Evolutionary conservation across 2,888 invertebrate genomes (phyloP).

Genomic region (Melieria crassipennis): DNA sequence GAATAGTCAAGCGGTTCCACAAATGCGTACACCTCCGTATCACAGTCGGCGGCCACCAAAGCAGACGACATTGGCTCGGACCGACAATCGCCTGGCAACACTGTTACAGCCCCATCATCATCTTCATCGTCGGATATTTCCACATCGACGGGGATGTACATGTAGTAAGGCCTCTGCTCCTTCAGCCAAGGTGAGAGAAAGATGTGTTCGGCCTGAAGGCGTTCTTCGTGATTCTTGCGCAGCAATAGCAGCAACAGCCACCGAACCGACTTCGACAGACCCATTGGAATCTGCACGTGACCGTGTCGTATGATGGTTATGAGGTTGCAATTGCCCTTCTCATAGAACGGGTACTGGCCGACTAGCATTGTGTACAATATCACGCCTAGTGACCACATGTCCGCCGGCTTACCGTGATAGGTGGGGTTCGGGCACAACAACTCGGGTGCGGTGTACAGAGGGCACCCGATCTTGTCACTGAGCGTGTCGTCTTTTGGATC

Average conservation of each 20-base stretch:
- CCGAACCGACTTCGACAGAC: slow-evolving; percentile 56
- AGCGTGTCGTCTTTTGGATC: slow-evolving; percentile 59
- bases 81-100: not conserved
- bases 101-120: not conserved
- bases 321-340: slow-evolving; percentile 62
- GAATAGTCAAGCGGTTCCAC: slow-evolving; percentile 10
- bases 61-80: too few relatives aligned
- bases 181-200: slow-evolving; percentile 59
- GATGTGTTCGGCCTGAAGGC: slow-evolving; percentile 56
- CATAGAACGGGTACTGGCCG: slow-evolving; percentile 65
- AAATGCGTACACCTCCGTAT: not conserved
- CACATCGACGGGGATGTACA: slow-evolving; percentile 58
- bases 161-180: slow-evolving; percentile 56
- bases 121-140: slow-evolving; percentile 45
- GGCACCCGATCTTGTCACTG: slow-evolving; percentile 64
- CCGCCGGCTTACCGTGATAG: slow-evolving; percentile 63
- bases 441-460: slow-evolving; percentile 64
- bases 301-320: slow-evolving; percentile 61
- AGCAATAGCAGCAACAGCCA: slow-evolving; percentile 55
- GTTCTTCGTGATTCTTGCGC: slow-evolving; percentile 58
- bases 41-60: slow-evolving; percentile 5
- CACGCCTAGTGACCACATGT: slow-evolving; percentile 65
- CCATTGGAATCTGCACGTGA: slow-evolving; percentile 58
- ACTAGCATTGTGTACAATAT: slow-evolving; percentile 64
- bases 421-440: slow-evolving; percentile 60